A percentile compares a stretch with the other conserved stretches of the same genome.
Evolutionary conservation across 2,888 invertebrate genomes (phyloP).

Genomic region (Galerucella nymphaeae): DNA sequence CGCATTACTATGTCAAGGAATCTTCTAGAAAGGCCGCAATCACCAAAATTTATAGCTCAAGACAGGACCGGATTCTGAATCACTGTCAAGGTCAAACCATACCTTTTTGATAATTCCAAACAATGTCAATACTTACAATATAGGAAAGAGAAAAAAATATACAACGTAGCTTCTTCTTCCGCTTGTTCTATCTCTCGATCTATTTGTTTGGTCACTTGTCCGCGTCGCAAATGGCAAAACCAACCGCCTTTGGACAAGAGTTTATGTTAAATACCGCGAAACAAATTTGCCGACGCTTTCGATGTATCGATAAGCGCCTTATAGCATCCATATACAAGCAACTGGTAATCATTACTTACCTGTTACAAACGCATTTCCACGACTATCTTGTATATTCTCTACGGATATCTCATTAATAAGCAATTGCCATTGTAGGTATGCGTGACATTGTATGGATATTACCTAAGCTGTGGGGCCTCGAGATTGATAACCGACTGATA

Average conservation of each 20-base stretch:
- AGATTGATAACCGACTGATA: constrained; percentile 60
- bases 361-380: constrained; percentile 53
- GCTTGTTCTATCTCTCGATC: not conserved
- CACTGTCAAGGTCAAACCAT: too few relatives aligned
- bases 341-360: constrained; percentile 52
- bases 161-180: not conserved
- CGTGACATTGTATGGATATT: constrained; percentile 66
- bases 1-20: too few relatives aligned
- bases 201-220: constrained; percentile 24
- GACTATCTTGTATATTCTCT: constrained; percentile 51
- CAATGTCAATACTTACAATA: too few relatives aligned
- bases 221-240: constrained; percentile 28
- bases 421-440: constrained; percentile 63
- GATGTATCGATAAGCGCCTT: constrained; percentile 41
- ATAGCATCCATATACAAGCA: constrained; percentile 48
- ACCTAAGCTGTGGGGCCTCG: constrained; percentile 55
- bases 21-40: too few relatives aligned
- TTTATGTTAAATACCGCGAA: constrained; percentile 37
- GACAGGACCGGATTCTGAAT: too few relatives aligned
- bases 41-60: too few relatives aligned
- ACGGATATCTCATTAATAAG: constrained; percentile 63
- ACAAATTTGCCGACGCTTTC: constrained; percentile 45
- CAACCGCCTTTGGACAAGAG: constrained; percentile 18
- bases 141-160: too few relatives aligned
- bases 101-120: too few relatives aligned